phyloP scores from a whole-genome alignment of 2,113 vertebrate genomes.

The Phaethornis superciliosus region DNA sequence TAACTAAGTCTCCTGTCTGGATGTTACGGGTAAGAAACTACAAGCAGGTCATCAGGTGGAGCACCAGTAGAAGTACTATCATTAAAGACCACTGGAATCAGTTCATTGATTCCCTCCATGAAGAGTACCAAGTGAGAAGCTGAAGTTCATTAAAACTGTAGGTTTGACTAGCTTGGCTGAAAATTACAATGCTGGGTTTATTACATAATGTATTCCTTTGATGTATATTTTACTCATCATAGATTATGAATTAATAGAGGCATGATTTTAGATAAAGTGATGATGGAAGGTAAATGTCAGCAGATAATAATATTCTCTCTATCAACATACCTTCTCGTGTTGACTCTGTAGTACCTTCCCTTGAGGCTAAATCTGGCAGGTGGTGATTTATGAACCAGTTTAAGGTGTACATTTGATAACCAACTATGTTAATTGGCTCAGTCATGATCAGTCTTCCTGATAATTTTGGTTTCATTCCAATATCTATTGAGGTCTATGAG shows the following conservation, averaged over 20 bases:
- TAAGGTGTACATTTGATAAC: conserved; percentile 42
- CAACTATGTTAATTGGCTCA: conserved; percentile 37
- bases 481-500: neutral
- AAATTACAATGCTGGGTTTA: conserved; percentile 23
- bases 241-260: conserved; percentile 62
- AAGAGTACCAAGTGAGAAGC: neutral
- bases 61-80: neutral
- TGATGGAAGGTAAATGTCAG: conserved; percentile 67
- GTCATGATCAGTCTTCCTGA: conserved; percentile 42
- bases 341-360: conserved; percentile 32
- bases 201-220: conserved; percentile 17
- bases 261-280: conserved; percentile 28
- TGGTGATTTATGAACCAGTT: conserved; percentile 45
- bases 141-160: conserved; percentile 48
- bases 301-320: conserved; percentile 56
- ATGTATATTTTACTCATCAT: conserved; percentile 61
- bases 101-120: neutral
- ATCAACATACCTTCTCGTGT: conserved; percentile 38
- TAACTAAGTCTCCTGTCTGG: neutral
- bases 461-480: conserved; percentile 30
- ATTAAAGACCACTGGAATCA: neutral
- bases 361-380: conserved; percentile 31
- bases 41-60: neutral
- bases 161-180: conserved; percentile 8
- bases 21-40: neutral